These are phyloP conservation scores for Prionailurus bengalensis DNA, from an alignment of 2,113 vertebrate genomes.

Conservation along the genomic window DNA sequence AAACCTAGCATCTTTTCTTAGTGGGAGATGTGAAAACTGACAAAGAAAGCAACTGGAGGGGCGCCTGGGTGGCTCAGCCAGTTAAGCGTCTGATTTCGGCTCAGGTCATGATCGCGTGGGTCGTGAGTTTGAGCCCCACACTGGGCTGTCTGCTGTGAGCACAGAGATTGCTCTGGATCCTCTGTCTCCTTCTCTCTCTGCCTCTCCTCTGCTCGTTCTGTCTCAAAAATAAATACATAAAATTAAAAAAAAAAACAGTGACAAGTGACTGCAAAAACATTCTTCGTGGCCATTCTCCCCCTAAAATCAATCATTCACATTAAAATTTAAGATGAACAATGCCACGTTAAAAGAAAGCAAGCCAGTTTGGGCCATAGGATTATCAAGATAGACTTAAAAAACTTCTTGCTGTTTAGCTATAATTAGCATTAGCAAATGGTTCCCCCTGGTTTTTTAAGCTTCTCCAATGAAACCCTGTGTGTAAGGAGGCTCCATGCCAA, in stretches of 20 bases:
- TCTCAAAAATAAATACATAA: no score
- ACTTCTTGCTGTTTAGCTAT: conserved; percentile 19
- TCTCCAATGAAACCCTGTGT: conserved; percentile 34
- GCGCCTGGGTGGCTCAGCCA: no score
- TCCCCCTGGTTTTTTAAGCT: not conserved
- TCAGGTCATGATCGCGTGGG: no score
- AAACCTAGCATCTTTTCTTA: conserved; percentile 2
- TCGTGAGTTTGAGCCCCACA: no score
- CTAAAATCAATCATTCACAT: conserved; percentile 10
- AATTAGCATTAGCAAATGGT: conserved; percentile 46
- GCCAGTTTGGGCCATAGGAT: not conserved
- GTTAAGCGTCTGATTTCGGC: no score
- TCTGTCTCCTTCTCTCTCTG: no score
- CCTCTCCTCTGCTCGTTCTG: no score
- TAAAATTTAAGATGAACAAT: not conserved
- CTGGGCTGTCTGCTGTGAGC: no score
- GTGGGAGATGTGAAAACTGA: no score
- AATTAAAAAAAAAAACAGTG: no score
- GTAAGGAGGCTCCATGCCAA: conserved; percentile 54
- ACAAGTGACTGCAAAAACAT: not conserved
- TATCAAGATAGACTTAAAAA: not conserved
- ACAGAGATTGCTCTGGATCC: no score
- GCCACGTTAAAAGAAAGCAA: conserved; percentile 29
- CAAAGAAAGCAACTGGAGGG: no score
- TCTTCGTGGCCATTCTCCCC: not conserved